Conservation (phyloP, 2,113 vertebrate genomes). For the Lagopus leucura region DNA sequence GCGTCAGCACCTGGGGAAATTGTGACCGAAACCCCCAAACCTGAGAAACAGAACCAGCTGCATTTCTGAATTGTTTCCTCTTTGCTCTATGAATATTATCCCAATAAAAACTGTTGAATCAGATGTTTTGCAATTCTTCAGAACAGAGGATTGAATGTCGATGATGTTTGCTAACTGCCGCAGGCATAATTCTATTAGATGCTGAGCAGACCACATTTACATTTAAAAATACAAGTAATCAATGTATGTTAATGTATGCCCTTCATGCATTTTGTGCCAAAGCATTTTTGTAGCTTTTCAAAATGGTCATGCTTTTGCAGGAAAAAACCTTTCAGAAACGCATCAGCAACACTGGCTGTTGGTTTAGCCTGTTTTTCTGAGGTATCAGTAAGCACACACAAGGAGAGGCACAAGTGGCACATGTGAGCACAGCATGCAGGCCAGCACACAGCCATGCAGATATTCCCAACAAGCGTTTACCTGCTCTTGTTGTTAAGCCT, state of each 20-base stretch:
- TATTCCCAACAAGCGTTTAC: not conserved
- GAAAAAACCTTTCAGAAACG: not conserved
- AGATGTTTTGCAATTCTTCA: not conserved
- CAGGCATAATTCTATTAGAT: conserved; percentile 47
- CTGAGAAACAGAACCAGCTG: not conserved
- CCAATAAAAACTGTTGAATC: not conserved
- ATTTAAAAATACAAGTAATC: conserved; percentile 48
- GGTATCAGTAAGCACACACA: not conserved
- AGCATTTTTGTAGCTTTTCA: not conserved
- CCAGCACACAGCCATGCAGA: not conserved
- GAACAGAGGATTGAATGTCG: conserved; percentile 1
- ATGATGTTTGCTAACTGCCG: not conserved
- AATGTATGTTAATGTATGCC: conserved; percentile 42
- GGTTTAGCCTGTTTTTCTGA: not conserved
- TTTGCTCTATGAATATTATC: not conserved
- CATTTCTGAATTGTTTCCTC: not conserved
- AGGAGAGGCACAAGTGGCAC: not conserved
- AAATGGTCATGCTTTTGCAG: not conserved
- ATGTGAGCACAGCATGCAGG: not conserved
- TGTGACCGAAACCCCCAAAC: accelerated
- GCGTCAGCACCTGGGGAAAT: accelerated
- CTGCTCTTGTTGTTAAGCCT: not conserved
- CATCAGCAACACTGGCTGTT: not conserved
- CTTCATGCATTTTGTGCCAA: not conserved
- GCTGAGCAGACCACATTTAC: conserved; percentile 37